phyloP scores from a whole-genome alignment of 2,888 invertebrate species.

The Pollenia labialis region DNA sequence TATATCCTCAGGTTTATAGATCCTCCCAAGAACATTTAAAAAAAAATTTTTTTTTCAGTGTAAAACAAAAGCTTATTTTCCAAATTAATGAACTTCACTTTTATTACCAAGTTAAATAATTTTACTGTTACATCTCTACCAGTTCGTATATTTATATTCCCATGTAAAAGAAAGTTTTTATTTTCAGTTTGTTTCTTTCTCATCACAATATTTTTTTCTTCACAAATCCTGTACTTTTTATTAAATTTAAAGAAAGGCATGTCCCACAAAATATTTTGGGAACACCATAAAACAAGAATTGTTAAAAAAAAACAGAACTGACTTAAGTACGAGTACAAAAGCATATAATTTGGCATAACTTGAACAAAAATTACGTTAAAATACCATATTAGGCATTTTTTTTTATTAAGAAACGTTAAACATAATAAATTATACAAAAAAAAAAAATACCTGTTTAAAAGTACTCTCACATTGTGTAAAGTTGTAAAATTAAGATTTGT shows the following conservation, averaged over 20 bases:
- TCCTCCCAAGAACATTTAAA: too few relatives aligned
- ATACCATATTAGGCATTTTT: slow-evolving; percentile 33
- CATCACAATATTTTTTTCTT: not conserved
- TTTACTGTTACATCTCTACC: not conserved
- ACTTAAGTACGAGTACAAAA: slow-evolving; percentile 45
- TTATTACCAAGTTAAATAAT: not conserved
- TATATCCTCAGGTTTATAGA: too few relatives aligned
- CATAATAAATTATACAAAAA: not conserved
- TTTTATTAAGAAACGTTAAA: slow-evolving; percentile 35
- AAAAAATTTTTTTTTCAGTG: not conserved
- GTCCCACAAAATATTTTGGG: not conserved
- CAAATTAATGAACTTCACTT: not conserved
- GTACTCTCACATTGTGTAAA: not conserved
- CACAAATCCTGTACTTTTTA: not conserved
- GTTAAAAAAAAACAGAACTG: slow-evolving; percentile 37
- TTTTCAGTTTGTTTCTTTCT: not conserved
- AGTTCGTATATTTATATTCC: not conserved
- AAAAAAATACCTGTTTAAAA: slow-evolving; percentile 47
- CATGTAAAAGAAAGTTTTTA: slow-evolving; percentile 45
- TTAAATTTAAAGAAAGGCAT: not conserved
- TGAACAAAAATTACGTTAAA: slow-evolving; percentile 34
- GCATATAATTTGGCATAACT: slow-evolving; percentile 56
- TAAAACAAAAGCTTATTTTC: not conserved
- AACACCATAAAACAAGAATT: slow-evolving; percentile 35
- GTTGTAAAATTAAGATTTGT: slow-evolving; percentile 6